These are phyloP conservation scores for Petromus typicus DNA, from an alignment of 2,113 vertebrate genomes.

Conservation along the genomic window DNA sequence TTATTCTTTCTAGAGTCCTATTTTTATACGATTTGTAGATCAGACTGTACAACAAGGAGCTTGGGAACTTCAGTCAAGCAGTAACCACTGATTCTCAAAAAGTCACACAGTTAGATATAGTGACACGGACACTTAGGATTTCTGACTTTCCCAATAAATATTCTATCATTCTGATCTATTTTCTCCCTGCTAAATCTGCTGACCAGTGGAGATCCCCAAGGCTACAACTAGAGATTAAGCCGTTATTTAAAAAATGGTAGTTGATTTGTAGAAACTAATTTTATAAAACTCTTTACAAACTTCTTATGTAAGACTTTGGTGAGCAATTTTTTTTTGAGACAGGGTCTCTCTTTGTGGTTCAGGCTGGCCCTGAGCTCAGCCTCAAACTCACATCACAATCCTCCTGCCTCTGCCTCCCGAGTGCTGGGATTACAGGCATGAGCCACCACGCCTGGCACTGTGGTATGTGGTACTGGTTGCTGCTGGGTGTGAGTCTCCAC, in stretches of 20 bases:
- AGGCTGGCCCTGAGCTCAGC: no score
- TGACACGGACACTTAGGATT: fast-evolving
- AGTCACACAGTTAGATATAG: not conserved
- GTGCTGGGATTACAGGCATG: no score
- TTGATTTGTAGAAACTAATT: not conserved
- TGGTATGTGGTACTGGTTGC: no score
- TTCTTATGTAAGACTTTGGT: not conserved
- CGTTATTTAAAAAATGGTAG: not conserved
- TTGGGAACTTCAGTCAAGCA: not conserved
- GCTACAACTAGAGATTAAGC: not conserved
- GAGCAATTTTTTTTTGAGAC: no score
- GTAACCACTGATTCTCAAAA: not conserved
- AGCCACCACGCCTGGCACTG: no score
- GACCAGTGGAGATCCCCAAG: not conserved
- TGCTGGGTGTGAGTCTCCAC: no score
- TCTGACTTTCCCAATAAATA: not conserved
- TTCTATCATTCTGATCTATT: not conserved
- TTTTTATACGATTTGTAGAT: not conserved
- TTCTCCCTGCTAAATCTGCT: no score
- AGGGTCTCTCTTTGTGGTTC: no score
- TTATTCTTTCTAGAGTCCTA: not conserved
- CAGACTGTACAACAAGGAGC: not conserved
- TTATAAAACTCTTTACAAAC: not conserved
- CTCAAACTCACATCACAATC: no score
- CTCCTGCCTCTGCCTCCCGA: no score